A percentile compares a stretch with the other conserved stretches of the same genome.
phyloP scores from a whole-genome alignment of 2,113 vertebrate species.

The Limnothrissa miodon region DNA sequence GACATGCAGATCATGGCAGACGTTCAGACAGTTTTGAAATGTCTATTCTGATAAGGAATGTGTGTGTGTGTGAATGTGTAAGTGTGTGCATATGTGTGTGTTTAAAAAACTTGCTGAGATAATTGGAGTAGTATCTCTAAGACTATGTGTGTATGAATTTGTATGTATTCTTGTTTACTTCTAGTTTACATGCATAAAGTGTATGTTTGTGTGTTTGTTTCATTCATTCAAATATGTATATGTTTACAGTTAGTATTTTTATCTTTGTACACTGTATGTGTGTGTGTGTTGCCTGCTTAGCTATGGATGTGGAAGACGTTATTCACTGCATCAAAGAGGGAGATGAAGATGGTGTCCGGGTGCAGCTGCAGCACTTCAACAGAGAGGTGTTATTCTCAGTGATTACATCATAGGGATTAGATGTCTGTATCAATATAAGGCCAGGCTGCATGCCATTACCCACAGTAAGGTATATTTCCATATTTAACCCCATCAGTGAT shows the following conservation, averaged over 20 bases:
- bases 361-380: constrained; percentile 68
- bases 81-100: too few species aligned
- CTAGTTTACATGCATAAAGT: not conserved
- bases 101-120: too few species aligned
- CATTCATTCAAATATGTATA: not conserved
- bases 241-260: not conserved
- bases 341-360: constrained; percentile 63
- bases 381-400: constrained; percentile 59
- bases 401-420: not conserved
- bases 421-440: not conserved
- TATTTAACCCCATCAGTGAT: not conserved
- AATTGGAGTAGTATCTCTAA: too few species aligned
- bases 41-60: not conserved
- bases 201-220: not conserved
- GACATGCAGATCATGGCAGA: not conserved
- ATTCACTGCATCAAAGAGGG: constrained; percentile 69
- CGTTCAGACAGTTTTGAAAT: not conserved
- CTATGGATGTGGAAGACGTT: constrained; percentile 68
- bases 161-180: too few species aligned
- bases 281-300: constrained; percentile 51
- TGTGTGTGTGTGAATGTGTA: too few species aligned
- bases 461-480: not conserved
- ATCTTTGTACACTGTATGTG: not conserved
- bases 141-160: too few species aligned
- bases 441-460: not conserved